Percentiles rank a stretch among this genome's conserved stretches.
These are phyloP conservation scores for Lordiphosa mommai DNA, from an alignment of 1,140 invertebrate species.

Conservation along the genomic window DNA sequence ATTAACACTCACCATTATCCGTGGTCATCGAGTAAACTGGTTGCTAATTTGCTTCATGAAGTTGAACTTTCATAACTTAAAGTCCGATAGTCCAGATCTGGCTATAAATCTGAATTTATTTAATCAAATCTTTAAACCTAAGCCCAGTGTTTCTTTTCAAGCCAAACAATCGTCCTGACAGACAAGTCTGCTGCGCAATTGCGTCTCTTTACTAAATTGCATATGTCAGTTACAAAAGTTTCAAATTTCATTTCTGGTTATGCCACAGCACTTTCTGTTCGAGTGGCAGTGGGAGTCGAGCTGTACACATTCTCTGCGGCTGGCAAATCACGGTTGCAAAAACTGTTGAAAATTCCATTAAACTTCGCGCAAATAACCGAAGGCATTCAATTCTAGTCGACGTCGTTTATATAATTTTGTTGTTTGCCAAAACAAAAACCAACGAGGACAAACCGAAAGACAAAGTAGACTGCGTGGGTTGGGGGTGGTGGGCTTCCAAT, in stretches of 20 bases:
- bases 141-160: too few relatives aligned
- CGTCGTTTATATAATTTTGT: constrained; percentile 70
- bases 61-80: too few relatives aligned
- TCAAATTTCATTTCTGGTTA: constrained; percentile 42
- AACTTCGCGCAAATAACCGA: constrained; percentile 75
- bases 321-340: constrained; percentile 71
- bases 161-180: too few relatives aligned
- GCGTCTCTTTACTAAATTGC: constrained; percentile 40
- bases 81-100: too few relatives aligned
- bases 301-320: constrained; percentile 26
- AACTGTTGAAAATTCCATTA: constrained; percentile 77
- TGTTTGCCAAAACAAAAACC: constrained; percentile 62
- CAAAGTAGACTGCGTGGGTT: not conserved
- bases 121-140: too few relatives aligned
- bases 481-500: not conserved
- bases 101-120: too few relatives aligned
- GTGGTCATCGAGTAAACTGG: too few relatives aligned
- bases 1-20: too few relatives aligned
- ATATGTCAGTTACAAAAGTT: constrained; percentile 73
- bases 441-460: constrained; percentile 11
- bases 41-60: too few relatives aligned
- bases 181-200: not conserved
- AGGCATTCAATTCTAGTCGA: constrained; percentile 76
- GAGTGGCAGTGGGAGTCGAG: not conserved
- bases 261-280: constrained; percentile 8